Percentiles rank a stretch among this genome's conserved stretches.
Conservation (phyloP, 2,888 invertebrate species). For the Isoperla grammatica region DNA sequence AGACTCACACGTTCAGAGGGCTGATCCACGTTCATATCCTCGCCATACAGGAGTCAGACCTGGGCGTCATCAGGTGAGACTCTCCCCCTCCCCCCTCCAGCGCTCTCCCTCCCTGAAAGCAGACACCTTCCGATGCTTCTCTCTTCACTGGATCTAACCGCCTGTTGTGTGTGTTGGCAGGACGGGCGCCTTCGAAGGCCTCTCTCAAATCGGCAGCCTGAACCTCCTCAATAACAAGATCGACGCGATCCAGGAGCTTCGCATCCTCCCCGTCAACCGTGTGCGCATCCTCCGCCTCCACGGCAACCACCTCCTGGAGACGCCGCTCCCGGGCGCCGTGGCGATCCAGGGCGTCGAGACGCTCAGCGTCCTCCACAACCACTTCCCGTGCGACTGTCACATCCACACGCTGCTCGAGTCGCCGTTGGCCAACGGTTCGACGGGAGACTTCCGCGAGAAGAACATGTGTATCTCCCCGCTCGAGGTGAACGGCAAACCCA, state of each 20-base stretch:
- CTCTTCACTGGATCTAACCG: too few species aligned
- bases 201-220: constrained; percentile 63
- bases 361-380: constrained; percentile 68
- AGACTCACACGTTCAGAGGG: constrained; percentile 69
- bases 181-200: constrained; percentile 69
- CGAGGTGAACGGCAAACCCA: constrained; percentile 71
- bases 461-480: constrained; percentile 84
- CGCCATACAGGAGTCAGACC: constrained; percentile 75
- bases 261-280: constrained; percentile 63
- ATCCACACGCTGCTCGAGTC: constrained; percentile 70
- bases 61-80: constrained; percentile 56
- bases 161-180: constrained; percentile 31
- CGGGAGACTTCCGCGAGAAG: constrained; percentile 58
- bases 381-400: constrained; percentile 84
- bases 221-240: constrained; percentile 82
- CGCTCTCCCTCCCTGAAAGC: too few species aligned
- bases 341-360: constrained; percentile 66
- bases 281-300: constrained; percentile 67
- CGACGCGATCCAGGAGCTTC: constrained; percentile 70
- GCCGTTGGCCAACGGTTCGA: constrained; percentile 62
- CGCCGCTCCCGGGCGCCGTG: constrained; percentile 62
- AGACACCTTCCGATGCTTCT: too few species aligned
- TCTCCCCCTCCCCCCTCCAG: too few species aligned
- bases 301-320: constrained; percentile 78
- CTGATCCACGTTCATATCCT: constrained; percentile 67